Conservation (phyloP, 2,888 invertebrate species). For the Orthonychiurus folsomi region DNA sequence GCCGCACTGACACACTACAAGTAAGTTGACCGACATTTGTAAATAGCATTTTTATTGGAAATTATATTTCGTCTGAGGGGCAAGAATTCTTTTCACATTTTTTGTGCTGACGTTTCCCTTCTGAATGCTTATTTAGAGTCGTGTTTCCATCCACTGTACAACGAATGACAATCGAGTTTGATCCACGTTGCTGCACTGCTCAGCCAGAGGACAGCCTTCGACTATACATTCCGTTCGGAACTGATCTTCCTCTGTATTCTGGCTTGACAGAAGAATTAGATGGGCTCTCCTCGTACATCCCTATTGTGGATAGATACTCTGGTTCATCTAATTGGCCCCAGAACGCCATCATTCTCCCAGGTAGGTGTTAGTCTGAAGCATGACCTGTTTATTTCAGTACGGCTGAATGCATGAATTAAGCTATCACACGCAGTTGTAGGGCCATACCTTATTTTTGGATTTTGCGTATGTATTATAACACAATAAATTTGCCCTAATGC, state of each 20-base stretch:
- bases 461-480: no score
- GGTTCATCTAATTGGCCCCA: conserved; percentile 75
- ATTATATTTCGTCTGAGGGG: no score
- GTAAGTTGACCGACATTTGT: conserved; percentile 50
- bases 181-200: conserved; percentile 79
- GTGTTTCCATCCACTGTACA: conserved; percentile 78
- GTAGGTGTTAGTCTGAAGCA: conserved; percentile 43
- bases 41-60: neutral
- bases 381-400: no score
- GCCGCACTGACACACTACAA: conserved; percentile 74
- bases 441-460: neutral
- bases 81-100: no score
- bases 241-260: conserved; percentile 12
- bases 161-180: conserved; percentile 90
- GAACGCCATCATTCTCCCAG: conserved; percentile 71
- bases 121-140: conserved; percentile 58
- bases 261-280: conserved; percentile 1
- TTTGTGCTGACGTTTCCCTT: no score
- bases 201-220: conserved; percentile 78
- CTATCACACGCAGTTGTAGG: no score
- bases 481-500: no score
- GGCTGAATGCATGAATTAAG: no score
- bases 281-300: conserved; percentile 50
- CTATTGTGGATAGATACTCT: conserved; percentile 58
- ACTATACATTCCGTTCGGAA: conserved; percentile 45